phyloP scores from a whole-genome alignment of 1,140 invertebrate species.

The Acyrthosiphon pisum region DNA sequence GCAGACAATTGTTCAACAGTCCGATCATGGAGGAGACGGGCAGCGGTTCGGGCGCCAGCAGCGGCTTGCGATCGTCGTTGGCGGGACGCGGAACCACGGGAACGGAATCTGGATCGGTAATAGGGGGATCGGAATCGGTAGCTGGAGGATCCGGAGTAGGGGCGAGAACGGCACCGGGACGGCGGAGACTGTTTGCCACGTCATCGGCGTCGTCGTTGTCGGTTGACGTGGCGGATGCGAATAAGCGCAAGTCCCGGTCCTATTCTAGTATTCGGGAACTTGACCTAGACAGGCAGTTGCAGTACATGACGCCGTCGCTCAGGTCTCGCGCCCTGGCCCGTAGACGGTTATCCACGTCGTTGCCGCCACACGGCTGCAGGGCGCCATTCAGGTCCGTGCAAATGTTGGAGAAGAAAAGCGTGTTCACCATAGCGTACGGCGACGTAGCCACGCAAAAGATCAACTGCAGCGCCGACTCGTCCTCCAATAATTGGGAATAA shows the following conservation, averaged over 20 bases:
- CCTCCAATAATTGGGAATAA: slow-evolving; percentile 43
- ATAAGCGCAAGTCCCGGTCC: slow-evolving; percentile 39
- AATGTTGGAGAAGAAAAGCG: slow-evolving; percentile 87
- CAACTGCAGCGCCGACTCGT: slow-evolving; percentile 47
- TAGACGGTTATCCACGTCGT: slow-evolving; percentile 25
- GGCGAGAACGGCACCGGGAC: slow-evolving; percentile 64
- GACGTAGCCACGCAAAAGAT: slow-evolving; percentile 73
- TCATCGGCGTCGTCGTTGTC: slow-evolving; percentile 77
- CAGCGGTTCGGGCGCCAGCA: slow-evolving; percentile 42
- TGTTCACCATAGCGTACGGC: slow-evolving; percentile 92
- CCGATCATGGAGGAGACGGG: slow-evolving; percentile 49
- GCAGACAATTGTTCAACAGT: slow-evolving; percentile 20
- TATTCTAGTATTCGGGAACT: slow-evolving; percentile 37
- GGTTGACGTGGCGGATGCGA: slow-evolving; percentile 81
- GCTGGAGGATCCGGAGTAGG: too few species aligned
- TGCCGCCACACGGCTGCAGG: not conserved
- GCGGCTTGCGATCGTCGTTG: not conserved
- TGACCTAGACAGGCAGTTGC: slow-evolving; percentile 35
- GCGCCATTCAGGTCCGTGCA: slow-evolving; percentile 65
- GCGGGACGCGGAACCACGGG: not conserved
- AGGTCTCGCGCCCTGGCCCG: slow-evolving; percentile 50
- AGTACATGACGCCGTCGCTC: slow-evolving; percentile 55
- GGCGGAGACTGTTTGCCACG: slow-evolving; percentile 77
- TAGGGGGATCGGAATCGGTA: too few species aligned
- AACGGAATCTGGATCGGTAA: not conserved